Evolutionary conservation across 2,888 invertebrate species (phyloP), one percentile per base, ranked within the genome.

Genomic region (Antitype chi): DNA sequence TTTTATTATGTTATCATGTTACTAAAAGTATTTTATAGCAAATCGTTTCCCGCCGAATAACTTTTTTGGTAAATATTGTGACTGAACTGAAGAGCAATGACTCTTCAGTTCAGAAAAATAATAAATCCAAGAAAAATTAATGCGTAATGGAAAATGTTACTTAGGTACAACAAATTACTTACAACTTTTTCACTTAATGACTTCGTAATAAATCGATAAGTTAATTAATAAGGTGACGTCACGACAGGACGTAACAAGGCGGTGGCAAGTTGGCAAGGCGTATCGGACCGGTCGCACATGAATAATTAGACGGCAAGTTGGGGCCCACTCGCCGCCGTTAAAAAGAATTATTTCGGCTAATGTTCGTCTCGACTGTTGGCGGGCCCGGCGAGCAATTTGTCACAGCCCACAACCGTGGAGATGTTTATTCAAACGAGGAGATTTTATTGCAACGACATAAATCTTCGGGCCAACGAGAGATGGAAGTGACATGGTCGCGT

Each of bases 351-450:
- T 95, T 93, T 92, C 91, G 90, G 93, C 93, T 94, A 95, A 94
- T 94, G 94, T 91, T 93, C 93, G 91, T 92, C 93, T 92, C 93
- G 92, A 93, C 92, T 94, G 93, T 93, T 94, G 94, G 94, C 94
- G 93, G 92, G 90, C 90, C 93, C 90, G 91, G 91, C 89, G 79
- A 89, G 94, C 93, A 93, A 96, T 96, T 96, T 96, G 95, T 96
- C 95, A 96, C 95, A 92, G 93, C 91, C 90, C 90, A 91, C 91
- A 88, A 87, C 90, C 84, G 87, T 87, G 89, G 93, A 93, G 94
- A 95, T 96, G 95, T 96, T 96, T 96, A 96, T 96, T 96, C 96
- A 95, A 95, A 96, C 94, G 94, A 94, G 92, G 93, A 94, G 93
- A 95, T 96, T 95, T 96, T 95, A 96, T 96, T 95, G 95, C 94